These are phyloP conservation scores for Solenopsis fugax DNA, from an alignment of 1,140 invertebrate genomes.

Conservation along the genomic window DNA sequence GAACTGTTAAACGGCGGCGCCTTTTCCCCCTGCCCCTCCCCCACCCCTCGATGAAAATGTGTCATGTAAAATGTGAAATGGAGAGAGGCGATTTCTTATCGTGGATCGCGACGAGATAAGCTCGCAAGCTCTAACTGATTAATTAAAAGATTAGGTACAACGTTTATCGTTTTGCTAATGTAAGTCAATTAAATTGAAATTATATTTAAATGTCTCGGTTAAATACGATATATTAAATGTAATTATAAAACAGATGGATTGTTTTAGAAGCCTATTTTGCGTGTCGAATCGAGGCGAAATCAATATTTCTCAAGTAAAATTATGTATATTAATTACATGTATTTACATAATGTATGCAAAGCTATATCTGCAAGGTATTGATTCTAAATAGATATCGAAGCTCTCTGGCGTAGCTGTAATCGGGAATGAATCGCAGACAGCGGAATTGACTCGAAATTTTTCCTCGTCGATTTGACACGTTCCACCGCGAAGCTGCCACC, in stretches of 20 bases:
- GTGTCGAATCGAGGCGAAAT: not conserved
- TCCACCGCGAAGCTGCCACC: not conserved
- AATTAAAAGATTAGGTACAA: conserved; percentile 32
- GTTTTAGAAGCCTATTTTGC: not conserved
- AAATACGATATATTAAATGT: not conserved
- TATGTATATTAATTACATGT: not conserved
- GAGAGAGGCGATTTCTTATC: conserved; percentile 33
- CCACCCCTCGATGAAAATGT: not conserved
- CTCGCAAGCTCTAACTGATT: conserved; percentile 8
- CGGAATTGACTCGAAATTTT: conserved; percentile 19
- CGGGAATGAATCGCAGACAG: not conserved
- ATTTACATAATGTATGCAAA: not conserved
- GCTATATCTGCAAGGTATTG: not conserved
- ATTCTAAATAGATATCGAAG: not conserved
- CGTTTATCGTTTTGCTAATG: conserved; percentile 1
- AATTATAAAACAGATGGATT: not conserved
- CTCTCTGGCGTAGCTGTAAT: not conserved
- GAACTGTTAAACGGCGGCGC: conserved; percentile 18
- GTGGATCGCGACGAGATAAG: not conserved
- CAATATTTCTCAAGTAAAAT: conserved; percentile 2
- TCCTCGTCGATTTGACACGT: conserved; percentile 26
- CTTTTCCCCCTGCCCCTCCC: not conserved
- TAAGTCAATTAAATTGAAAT: conserved; percentile 5
- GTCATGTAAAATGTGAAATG: conserved; percentile 17
- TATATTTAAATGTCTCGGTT: conserved; percentile 6